A percentile compares a stretch with the other conserved stretches of the same genome.
Evolutionary conservation across 2,797 vertebrate species (phyloP).

Genomic region (Lepus townsendii): DNA sequence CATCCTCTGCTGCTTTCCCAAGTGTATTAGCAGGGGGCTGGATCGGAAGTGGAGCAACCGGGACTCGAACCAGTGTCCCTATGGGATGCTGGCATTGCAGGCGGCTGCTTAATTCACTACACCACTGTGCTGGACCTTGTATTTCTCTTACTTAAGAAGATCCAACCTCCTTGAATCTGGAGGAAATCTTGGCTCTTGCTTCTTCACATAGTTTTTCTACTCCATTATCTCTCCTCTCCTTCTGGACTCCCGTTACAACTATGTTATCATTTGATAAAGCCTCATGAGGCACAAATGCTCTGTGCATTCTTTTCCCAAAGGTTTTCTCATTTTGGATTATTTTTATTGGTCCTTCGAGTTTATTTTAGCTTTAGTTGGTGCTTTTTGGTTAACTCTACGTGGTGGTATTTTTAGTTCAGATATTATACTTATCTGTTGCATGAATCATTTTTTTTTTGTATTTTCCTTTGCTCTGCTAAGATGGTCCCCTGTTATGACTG

Average conservation of each 20-base stretch:
- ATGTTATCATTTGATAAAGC: background rate
- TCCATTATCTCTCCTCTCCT: background rate
- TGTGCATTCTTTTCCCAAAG: too few relatives aligned
- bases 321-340: background rate
- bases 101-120: too few relatives aligned
- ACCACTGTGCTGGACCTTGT: too few relatives aligned
- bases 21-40: too few relatives aligned
- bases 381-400: background rate
- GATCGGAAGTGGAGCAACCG: too few relatives aligned
- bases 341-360: background rate
- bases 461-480: background rate
- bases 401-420: slow-evolving; percentile 10
- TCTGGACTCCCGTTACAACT: background rate
- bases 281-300: background rate
- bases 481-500: background rate
- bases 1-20: too few relatives aligned
- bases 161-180: background rate
- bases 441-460: background rate
- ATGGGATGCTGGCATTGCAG: too few relatives aligned
- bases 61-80: too few relatives aligned
- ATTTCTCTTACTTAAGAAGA: background rate
- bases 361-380: background rate
- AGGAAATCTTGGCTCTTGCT: background rate
- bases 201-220: background rate
- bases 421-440: background rate